These are phyloP conservation scores for Thera obeliscata DNA, from an alignment of 2,888 invertebrate species.

Conservation along the genomic window DNA sequence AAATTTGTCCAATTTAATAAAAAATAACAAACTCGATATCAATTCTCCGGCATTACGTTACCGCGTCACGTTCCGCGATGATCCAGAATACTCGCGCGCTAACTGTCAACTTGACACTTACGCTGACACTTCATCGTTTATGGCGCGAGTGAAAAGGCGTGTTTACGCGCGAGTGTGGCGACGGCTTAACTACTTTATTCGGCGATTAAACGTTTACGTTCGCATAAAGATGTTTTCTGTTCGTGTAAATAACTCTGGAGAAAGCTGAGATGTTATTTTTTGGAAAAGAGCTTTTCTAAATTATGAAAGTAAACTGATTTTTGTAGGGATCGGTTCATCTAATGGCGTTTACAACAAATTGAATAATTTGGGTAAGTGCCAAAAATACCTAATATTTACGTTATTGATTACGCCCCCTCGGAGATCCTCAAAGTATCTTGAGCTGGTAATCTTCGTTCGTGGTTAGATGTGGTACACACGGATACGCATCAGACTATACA, in stretches of 20 bases:
- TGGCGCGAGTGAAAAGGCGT: slow-evolving; percentile 29
- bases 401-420: no score
- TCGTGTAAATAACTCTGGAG: slow-evolving; percentile 12
- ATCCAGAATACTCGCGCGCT: slow-evolving; percentile 29
- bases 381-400: no score
- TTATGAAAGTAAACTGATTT: no score
- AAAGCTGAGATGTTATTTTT: background rate
- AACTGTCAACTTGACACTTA: slow-evolving; percentile 29
- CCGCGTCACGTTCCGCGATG: slow-evolving; percentile 35
- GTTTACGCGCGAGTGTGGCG: slow-evolving; percentile 28
- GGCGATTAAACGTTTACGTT: slow-evolving; percentile 25
- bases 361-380: no score
- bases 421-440: no score
- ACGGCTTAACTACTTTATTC: slow-evolving; percentile 31
- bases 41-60: slow-evolving; percentile 32
- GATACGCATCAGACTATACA: no score
- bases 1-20: slow-evolving; percentile 26
- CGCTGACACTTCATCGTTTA: slow-evolving; percentile 31
- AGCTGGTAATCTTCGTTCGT: no score
- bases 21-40: slow-evolving; percentile 36
- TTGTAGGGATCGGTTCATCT: background rate
- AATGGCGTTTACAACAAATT: background rate
- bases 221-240: slow-evolving; percentile 20
- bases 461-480: no score
- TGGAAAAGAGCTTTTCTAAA: background rate